A percentile compares a stretch with the other conserved stretches of the same genome.
Conservation (phyloP, 37 sponge, comb jelly and placozoan genomes). For the Diacarnus erythraeanus region DNA sequence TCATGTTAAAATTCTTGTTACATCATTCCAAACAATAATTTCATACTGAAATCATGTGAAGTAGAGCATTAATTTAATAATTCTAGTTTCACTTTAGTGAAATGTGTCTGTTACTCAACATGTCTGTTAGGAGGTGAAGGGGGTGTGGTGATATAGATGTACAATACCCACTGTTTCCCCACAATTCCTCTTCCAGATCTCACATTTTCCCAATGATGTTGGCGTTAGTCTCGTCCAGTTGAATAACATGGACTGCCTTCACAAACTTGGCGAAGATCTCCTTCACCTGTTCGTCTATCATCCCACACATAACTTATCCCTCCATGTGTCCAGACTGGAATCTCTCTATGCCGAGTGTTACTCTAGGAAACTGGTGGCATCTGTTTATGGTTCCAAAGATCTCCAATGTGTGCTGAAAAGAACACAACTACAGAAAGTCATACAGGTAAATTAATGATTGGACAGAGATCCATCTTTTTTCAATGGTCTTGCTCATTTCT, state of each 20-base stretch:
- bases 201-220: slow-evolving; percentile 5
- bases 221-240: slow-evolving; percentile 38
- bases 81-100: too few species aligned
- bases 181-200: slow-evolving; percentile 12
- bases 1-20: too few species aligned
- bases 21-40: too few species aligned
- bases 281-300: slow-evolving; percentile 51
- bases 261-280: slow-evolving; percentile 55
- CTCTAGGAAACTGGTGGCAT: slow-evolving; percentile 29
- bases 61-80: too few species aligned
- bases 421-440: slow-evolving; percentile 15
- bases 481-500: neutral
- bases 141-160: too few species aligned
- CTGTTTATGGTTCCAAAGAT: slow-evolving; percentile 27
- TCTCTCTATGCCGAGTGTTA: slow-evolving; percentile 40
- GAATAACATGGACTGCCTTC: slow-evolving; percentile 22
- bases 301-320: slow-evolving; percentile 13
- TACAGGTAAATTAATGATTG: slow-evolving; percentile 43
- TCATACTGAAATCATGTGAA: too few species aligned
- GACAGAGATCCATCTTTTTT: too few species aligned
- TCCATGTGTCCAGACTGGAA: slow-evolving; percentile 19
- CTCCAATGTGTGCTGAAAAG: slow-evolving; percentile 24
- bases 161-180: neutral
- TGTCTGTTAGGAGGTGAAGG: too few species aligned
- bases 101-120: too few species aligned